These are phyloP conservation scores for Notothenia rossii DNA, from an alignment of 2,113 vertebrate genomes.

Conservation along the genomic window DNA sequence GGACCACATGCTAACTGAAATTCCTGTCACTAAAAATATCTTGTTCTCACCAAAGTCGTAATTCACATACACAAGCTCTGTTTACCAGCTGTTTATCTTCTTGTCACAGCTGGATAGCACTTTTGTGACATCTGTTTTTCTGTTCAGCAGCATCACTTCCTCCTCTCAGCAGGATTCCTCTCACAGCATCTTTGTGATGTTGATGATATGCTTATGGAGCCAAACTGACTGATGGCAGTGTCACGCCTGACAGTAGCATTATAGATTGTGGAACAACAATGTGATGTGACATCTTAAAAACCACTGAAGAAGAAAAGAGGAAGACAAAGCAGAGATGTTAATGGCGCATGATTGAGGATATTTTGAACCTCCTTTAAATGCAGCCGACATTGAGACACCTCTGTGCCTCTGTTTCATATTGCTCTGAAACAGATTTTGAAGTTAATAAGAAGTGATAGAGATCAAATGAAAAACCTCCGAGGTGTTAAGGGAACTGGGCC, in stretches of 20 bases:
- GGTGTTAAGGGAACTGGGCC: constrained; percentile 29
- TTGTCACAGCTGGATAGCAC: constrained; percentile 24
- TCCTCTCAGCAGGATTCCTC: constrained; percentile 17
- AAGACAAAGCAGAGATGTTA: not conserved
- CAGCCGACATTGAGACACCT: constrained; percentile 13
- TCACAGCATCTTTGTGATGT: not conserved
- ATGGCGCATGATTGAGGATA: not conserved
- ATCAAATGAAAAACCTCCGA: constrained; percentile 60
- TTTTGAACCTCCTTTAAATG: constrained; percentile 9
- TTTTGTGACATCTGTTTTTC: constrained; percentile 18
- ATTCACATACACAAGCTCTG: not conserved
- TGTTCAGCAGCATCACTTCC: constrained; percentile 15
- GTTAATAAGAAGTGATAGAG: constrained; percentile 60
- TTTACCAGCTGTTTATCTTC: constrained; percentile 12
- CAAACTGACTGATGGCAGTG: constrained; percentile 10
- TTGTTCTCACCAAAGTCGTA: not conserved
- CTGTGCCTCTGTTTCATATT: not conserved
- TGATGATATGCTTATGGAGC: not conserved
- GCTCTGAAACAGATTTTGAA: constrained; percentile 54
- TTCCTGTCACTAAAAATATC: not conserved
- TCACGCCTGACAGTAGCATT: not conserved
- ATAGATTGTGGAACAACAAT: constrained; percentile 8
- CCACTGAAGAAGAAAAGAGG: not conserved
- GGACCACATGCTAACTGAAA: not conserved
- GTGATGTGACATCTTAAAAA: not conserved